Percentiles rank a stretch among this genome's conserved stretches.
phyloP scores from a whole-genome alignment of 2,797 vertebrate species.

The Adelosebastes latens region DNA sequence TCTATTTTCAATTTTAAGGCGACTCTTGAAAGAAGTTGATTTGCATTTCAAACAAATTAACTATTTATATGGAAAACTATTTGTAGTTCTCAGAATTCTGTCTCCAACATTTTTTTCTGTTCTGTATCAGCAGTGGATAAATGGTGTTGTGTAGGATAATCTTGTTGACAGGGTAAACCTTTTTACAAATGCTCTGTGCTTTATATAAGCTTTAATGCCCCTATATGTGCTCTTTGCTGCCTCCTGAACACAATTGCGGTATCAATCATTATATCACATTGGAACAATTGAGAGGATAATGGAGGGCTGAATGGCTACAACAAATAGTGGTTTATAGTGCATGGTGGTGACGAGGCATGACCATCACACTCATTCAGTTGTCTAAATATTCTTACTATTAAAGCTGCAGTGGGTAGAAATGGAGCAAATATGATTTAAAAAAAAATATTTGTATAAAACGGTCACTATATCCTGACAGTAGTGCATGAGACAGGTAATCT shows the following conservation, averaged over 20 bases:
- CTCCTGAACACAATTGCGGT: slow-evolving; percentile 22
- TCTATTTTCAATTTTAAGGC: neutral
- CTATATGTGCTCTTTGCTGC: slow-evolving; percentile 12
- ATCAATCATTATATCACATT: slow-evolving; percentile 21
- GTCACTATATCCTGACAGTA: neutral
- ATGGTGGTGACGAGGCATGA: neutral
- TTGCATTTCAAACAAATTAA: neutral
- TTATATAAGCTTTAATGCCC: slow-evolving; percentile 20
- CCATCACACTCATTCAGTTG: neutral
- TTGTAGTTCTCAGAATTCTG: neutral
- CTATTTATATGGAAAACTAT: neutral
- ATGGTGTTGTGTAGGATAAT: slow-evolving; percentile 6
- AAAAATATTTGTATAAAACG: too few relatives aligned
- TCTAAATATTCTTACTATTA: neutral
- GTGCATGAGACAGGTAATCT: neutral
- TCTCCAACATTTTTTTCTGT: neutral
- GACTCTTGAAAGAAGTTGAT: neutral
- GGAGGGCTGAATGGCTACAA: slow-evolving; percentile 17
- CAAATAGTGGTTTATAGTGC: slow-evolving; percentile 25
- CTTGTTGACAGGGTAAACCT: slow-evolving; percentile 35
- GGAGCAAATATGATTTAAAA: neutral
- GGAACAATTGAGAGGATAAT: slow-evolving; percentile 34
- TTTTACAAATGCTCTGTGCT: slow-evolving; percentile 5
- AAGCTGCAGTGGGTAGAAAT: neutral
- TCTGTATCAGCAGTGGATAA: neutral